Percentiles rank a stretch among this genome's conserved stretches.
Conservation (phyloP, 2,797 vertebrate genomes). For the Pangasius djambal region DNA sequence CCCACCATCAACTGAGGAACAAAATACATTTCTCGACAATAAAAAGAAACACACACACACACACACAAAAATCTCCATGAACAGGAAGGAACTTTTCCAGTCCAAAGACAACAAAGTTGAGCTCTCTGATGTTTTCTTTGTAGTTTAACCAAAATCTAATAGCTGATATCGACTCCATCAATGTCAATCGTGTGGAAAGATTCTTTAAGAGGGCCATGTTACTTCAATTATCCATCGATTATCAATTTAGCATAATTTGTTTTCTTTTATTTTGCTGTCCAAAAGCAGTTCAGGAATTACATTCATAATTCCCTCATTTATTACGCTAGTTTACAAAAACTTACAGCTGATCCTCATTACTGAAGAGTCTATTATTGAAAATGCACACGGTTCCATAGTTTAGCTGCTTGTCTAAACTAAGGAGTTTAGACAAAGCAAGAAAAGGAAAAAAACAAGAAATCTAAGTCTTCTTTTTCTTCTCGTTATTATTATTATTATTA, state of each 20-base stretch:
- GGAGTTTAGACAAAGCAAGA: too few species aligned
- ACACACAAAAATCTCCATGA: constrained; percentile 63
- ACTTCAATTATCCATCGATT: constrained; percentile 49
- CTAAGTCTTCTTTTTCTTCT: not conserved
- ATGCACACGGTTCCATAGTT: not conserved
- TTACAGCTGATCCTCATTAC: constrained; percentile 20
- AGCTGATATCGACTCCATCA: constrained; percentile 71
- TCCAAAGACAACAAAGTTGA: constrained; percentile 74
- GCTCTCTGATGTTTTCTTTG: constrained; percentile 70
- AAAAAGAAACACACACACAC: constrained; percentile 27
- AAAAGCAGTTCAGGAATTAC: constrained; percentile 17
- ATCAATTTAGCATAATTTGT: constrained; percentile 49
- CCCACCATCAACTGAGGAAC: constrained; percentile 49
- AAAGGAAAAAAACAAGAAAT: not conserved
- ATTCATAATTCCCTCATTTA: constrained; percentile 1
- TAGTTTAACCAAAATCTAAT: constrained; percentile 67
- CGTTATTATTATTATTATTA: not conserved
- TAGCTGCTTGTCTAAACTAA: not conserved
- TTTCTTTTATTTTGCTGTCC: constrained; percentile 39
- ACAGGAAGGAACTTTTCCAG: constrained; percentile 73
- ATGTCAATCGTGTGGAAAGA: constrained; percentile 69
- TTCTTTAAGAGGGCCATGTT: constrained; percentile 36
- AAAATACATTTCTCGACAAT: constrained; percentile 61
- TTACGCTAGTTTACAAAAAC: constrained; percentile 21
- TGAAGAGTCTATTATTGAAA: not conserved